Conservation (phyloP, 2,888 invertebrate genomes). For the Sarcophaga subvicina region DNA sequence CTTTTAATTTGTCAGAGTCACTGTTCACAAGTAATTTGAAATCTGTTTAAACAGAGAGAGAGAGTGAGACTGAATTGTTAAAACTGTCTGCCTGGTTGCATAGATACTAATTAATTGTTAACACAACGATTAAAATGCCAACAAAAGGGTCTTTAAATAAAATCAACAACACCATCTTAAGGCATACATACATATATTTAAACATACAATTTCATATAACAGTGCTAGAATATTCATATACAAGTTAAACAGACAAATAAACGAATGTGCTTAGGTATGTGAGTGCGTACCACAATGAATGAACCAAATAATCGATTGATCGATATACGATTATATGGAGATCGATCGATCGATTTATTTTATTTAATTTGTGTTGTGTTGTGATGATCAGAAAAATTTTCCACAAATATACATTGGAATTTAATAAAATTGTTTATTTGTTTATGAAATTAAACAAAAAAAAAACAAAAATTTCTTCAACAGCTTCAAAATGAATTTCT, state of each 20-base stretch:
- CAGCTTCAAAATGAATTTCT: not conserved
- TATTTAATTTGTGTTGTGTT: not conserved
- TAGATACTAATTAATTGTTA: slow-evolving; percentile 26
- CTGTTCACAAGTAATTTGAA: no score
- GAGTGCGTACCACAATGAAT: not conserved
- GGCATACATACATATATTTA: not conserved
- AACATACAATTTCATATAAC: not conserved
- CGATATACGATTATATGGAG: no score
- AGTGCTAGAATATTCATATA: not conserved
- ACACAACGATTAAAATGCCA: not conserved
- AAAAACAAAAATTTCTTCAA: not conserved
- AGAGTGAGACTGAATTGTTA: not conserved
- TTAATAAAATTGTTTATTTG: slow-evolving; percentile 32
- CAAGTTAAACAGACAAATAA: not conserved
- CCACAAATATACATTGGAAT: slow-evolving; percentile 8
- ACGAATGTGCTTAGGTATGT: not conserved
- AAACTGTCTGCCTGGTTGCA: slow-evolving; percentile 15
- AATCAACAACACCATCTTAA: not conserved
- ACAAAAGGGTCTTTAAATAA: not conserved
- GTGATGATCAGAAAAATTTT: slow-evolving; percentile 31
- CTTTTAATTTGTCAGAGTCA: no score
- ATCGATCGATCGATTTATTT: no score
- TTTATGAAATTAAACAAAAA: slow-evolving; percentile 2
- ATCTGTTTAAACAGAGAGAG: not conserved
- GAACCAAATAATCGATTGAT: not conserved